phyloP scores from a whole-genome alignment of 2,888 invertebrate species.

The Brachyopa scutellaris region DNA sequence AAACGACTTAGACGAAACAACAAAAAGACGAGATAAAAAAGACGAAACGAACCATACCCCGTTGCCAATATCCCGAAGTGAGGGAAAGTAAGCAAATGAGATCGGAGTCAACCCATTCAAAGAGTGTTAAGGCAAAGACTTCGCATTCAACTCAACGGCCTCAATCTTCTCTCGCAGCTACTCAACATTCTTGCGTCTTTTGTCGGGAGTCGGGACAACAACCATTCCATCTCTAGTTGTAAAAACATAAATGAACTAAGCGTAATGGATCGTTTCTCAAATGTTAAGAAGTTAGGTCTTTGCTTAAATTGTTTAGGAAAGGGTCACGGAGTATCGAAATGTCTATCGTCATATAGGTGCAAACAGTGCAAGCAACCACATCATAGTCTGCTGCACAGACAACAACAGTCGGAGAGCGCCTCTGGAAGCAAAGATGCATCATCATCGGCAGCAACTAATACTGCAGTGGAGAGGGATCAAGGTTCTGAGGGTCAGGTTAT shows the following conservation, averaged over 20 bases:
- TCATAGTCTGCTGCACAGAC: background rate
- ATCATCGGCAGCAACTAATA: background rate
- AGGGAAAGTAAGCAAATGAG: too few relatives aligned
- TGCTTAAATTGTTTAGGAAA: too few relatives aligned
- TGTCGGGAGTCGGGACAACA: background rate
- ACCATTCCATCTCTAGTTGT: constrained; percentile 2
- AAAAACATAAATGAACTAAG: background rate
- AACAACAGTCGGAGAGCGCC: background rate
- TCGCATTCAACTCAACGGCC: background rate
- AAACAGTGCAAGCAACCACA: too few relatives aligned
- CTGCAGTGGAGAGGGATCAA: background rate
- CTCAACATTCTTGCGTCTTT: background rate
- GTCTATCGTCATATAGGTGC: background rate
- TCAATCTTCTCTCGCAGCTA: background rate
- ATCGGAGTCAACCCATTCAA: too few relatives aligned
- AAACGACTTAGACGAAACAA: too few relatives aligned
- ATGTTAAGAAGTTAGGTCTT: constrained; percentile 1
- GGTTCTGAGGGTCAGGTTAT: constrained; percentile 7
- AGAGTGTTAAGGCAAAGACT: too few relatives aligned
- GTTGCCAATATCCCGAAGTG: too few relatives aligned
- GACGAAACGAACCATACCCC: too few relatives aligned
- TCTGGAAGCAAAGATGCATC: background rate
- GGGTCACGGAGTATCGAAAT: too few relatives aligned
- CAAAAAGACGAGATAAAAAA: too few relatives aligned
- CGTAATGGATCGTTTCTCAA: background rate